Evolutionary conservation across 2,113 vertebrate genomes (phyloP), one percentile per base, ranked within the genome.

Genomic region (Pangasianodon gigas): DNA sequence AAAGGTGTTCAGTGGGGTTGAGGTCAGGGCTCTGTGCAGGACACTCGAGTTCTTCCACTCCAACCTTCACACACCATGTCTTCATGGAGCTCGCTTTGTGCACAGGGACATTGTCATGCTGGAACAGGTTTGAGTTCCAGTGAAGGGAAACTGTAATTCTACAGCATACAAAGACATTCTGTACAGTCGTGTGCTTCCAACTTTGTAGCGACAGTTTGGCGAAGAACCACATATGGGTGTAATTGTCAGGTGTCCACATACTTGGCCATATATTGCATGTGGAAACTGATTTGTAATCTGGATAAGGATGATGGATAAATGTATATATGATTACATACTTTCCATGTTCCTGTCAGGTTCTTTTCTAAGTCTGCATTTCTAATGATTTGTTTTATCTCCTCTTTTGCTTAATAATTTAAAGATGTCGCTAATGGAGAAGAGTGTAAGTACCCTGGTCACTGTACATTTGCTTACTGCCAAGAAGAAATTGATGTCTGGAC

Each of bases 401-500:
- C 29, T 84, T 84, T 46, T 62, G 24, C 11, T 16, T 5, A 5
- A 37, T 56, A 6, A 5, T 41, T 60, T 88, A 92, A 92, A 97
- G 98, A 99, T 95, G 98, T 99, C 88, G 96, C 97, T 87, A 96
- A 96, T 21, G 98, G 98, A 71, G 97, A 97, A 75, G 98, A 97
- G 0, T 99, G 98, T 92, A 93, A 97, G 32, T 99, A 99, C 26
- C 97, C 97, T 9, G 98, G 98, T 37, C 97, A 99, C 29, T 99
- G 98, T 93, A 99, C 98, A 0, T 99, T 99, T 93, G 98, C 98
- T 0, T 99, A 99, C 75, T 99, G 97, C 94, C 98, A 99, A 89
- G 98, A 99, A 92, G 98, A 99, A 95, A 99, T 99, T 26, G 98
- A 99, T 0, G 96, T 99, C 87, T 99, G 98, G 98, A 98, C 97